Percentiles rank a stretch among this genome's conserved stretches.
phyloP scores from a whole-genome alignment of 2,797 vertebrate species.

The Pseudochirops cupreus region DNA sequence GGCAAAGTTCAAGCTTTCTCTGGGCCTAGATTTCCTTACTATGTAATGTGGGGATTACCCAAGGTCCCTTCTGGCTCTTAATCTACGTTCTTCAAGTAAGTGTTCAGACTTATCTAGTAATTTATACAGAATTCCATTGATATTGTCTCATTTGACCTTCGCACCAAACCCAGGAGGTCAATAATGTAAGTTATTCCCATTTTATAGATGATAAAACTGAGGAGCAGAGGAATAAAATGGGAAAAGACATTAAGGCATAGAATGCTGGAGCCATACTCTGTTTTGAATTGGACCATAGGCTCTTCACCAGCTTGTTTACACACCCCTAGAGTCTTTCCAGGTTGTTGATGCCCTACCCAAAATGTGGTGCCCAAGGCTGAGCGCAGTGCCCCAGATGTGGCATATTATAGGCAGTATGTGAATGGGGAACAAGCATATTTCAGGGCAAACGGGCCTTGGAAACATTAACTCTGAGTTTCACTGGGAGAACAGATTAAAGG shows the following conservation, averaged over 20 bases:
- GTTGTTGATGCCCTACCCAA: not conserved
- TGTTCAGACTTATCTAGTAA: not conserved
- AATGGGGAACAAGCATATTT: conserved; percentile 50
- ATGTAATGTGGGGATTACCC: not conserved
- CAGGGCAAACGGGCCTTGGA: conserved; percentile 61
- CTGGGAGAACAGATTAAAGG: conserved; percentile 76
- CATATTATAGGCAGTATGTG: not conserved
- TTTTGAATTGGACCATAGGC: not conserved
- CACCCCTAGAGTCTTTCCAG: not conserved
- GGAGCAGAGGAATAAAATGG: not conserved
- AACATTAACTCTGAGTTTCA: conserved; percentile 71
- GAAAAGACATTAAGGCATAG: not conserved
- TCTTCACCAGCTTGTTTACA: not conserved
- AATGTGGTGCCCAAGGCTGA: not conserved
- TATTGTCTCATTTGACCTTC: not conserved
- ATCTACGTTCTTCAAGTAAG: not conserved
- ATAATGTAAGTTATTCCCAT: not conserved
- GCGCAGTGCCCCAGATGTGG: not conserved
- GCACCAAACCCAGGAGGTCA: not conserved
- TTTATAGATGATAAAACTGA: not conserved
- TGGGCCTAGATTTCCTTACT: not conserved
- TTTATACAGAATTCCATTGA: not conserved
- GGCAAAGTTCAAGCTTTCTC: not conserved
- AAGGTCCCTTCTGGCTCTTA: not conserved
- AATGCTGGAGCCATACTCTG: not conserved